Evolutionary conservation across 2,888 invertebrate species (phyloP).

Genomic region (Drosophila melanosoma): DNA sequence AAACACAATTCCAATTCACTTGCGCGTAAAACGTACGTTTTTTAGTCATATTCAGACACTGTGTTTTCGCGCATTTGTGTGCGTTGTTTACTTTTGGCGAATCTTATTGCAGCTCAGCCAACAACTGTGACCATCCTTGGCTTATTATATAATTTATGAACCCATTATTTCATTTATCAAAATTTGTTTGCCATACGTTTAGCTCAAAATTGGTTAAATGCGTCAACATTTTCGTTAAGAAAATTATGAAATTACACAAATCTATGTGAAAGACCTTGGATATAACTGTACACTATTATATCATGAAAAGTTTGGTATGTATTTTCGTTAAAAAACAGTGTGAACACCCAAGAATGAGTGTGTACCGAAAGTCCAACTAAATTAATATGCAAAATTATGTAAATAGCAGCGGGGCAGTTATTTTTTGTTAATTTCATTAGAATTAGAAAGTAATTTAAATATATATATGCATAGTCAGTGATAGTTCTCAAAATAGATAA

Average conservation of each 20-base stretch:
- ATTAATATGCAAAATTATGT: constrained; percentile 12
- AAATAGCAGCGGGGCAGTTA: neutral
- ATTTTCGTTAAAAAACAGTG: constrained; percentile 14
- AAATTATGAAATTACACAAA: constrained; percentile 58
- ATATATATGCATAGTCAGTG: constrained; percentile 2
- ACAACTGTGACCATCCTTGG: constrained; percentile 68
- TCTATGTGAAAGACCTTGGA: constrained; percentile 57
- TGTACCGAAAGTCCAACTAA: constrained; percentile 4
- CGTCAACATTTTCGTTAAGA: constrained; percentile 50
- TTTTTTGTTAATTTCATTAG: constrained; percentile 6
- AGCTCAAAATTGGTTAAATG: constrained; percentile 67
- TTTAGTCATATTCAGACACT: constrained; percentile 25
- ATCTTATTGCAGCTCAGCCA: constrained; percentile 59
- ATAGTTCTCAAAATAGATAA: constrained; percentile 1
- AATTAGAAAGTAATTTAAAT: constrained; percentile 2
- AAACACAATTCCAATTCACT: constrained; percentile 72
- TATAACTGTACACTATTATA: constrained; percentile 36
- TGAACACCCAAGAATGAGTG: constrained; percentile 14
- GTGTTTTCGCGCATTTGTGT: constrained; percentile 26
- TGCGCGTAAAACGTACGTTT: constrained; percentile 71
- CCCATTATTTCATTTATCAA: constrained; percentile 72
- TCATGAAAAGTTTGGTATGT: constrained; percentile 21
- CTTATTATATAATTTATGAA: constrained; percentile 69
- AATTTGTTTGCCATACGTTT: constrained; percentile 44
- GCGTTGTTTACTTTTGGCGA: constrained; percentile 43